Evolutionary conservation across 2,113 vertebrate genomes (phyloP), one percentile per base, ranked within the genome.

Genomic region (Lepus timidus): DNA sequence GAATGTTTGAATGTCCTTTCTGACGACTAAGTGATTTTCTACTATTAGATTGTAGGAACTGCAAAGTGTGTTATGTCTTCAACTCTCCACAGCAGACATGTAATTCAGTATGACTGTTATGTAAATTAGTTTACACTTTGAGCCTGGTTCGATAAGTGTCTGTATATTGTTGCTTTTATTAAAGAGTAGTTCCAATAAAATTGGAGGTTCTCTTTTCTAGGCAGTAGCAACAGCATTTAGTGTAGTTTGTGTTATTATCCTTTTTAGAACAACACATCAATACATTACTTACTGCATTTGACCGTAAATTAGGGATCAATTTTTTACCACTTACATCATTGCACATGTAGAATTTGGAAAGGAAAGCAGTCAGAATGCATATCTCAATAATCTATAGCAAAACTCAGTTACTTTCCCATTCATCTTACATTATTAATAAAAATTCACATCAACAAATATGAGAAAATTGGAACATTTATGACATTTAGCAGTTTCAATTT

Each of bases 181-280:
- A 23, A 61, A 64, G 9, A 74, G 16, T 12, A 33, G 1, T 75
- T 85, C 19, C 29, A n/a, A 3, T 16, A 70, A 91, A 74, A 79
- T 23, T 4, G 2, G 80, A 55, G 11, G 0, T 67, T 70, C 12
- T 82, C 14, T 23, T 10, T 36, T 78, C 79, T 29, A 3, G 0
- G 7, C 1, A 4, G 2, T 0, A 3, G 27, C 4, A 20, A 4
- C 52, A 74, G 0, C 5, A 36, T 64, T 80, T 9, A 76, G 4
- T 62, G n/a, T 7, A 44, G 0, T 51, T 87, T 61, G 3, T 65
- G 58, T 49, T 74, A 70, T 67, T 61, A n/a, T 19, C 1, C 8
- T 73, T n/a, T 52, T 92, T 73, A 62, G 5, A 81, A 64, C 11
- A 81, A 64, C 11, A 75, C 78, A 52, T 12, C n/a, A 91, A 6